A percentile compares a stretch with the other conserved stretches of the same genome.
Evolutionary conservation across 2,113 vertebrate species (phyloP).

Genomic region (Catagonus wagneri): DNA sequence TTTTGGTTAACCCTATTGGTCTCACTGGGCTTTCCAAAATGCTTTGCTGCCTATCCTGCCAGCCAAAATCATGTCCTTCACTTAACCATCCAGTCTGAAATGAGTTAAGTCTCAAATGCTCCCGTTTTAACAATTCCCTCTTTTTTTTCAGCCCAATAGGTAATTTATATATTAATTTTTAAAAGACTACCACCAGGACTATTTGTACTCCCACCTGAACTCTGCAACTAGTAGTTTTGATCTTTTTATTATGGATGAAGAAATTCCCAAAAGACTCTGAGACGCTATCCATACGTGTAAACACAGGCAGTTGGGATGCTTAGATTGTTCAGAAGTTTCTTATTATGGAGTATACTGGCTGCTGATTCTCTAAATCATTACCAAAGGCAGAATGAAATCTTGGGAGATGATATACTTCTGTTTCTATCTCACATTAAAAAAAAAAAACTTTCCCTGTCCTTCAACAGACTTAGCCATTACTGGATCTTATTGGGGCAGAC

Average conservation of each 20-base stretch:
- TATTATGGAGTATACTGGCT: not conserved
- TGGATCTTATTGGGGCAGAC: not conserved
- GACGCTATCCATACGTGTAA: not conserved
- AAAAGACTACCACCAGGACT: constrained; percentile 36
- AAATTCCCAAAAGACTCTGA: constrained; percentile 28
- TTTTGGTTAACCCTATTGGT: constrained; percentile 31
- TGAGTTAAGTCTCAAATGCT: not conserved
- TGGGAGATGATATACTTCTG: not conserved
- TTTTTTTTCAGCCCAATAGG: constrained; percentile 23
- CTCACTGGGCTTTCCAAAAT: not conserved
- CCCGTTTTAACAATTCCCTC: not conserved
- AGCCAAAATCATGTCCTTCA: not conserved
- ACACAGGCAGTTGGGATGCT: not conserved
- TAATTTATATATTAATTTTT: constrained; percentile 40
- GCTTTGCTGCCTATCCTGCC: not conserved
- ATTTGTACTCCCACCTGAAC: constrained; percentile 14
- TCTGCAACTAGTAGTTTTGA: constrained; percentile 25
- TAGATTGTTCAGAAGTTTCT: not conserved
- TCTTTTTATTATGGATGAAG: constrained; percentile 32
- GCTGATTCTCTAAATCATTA: constrained; percentile 25
- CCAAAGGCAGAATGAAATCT: constrained; percentile 26
- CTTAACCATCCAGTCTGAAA: not conserved
- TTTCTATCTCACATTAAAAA: constrained; percentile 24
- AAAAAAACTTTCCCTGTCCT: constrained; percentile 8
- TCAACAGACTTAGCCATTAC: not conserved